A percentile compares a stretch with the other conserved stretches of the same genome.
Conservation (phyloP, 2,888 invertebrate species). For the Rhodophaea formosa region DNA sequence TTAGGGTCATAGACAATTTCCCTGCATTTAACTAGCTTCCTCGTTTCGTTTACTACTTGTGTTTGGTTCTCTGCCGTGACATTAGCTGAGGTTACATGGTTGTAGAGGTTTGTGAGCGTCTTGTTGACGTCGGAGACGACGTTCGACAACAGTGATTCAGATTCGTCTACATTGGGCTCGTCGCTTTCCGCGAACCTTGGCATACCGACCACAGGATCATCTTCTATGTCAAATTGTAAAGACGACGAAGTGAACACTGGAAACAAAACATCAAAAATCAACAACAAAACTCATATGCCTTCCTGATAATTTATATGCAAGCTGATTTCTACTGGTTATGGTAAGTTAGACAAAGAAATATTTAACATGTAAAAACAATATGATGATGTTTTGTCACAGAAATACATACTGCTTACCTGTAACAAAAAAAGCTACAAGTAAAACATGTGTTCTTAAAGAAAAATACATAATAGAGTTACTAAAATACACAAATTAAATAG, state of each 20-base stretch:
- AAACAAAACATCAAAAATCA: no score
- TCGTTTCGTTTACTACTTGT: conserved; percentile 60
- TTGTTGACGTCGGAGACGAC: conserved; percentile 73
- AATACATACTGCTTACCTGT: background rate
- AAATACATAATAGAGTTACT: conserved; percentile 1
- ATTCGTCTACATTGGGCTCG: conserved; percentile 69
- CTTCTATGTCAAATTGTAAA: conserved; percentile 62
- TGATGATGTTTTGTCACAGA: background rate
- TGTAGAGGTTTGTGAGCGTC: conserved; percentile 67
- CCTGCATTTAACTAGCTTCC: conserved; percentile 69
- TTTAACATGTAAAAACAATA: background rate
- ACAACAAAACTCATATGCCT: background rate
- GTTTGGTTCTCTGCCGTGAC: conserved; percentile 64
- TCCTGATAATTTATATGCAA: background rate
- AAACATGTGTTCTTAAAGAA: background rate
- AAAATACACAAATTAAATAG: background rate
- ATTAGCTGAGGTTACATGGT: conserved; percentile 69
- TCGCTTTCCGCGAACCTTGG: conserved; percentile 51
- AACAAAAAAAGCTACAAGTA: background rate
- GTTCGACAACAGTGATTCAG: conserved; percentile 68
- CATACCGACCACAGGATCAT: conserved; percentile 43
- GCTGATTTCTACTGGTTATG: background rate
- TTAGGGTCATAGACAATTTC: conserved; percentile 59
- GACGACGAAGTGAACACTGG: conserved; percentile 45
- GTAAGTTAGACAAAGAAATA: background rate